Base-by-base conservation (phyloP, 2,888 invertebrate genomes). In the Oxyteleia sp. region DNA sequence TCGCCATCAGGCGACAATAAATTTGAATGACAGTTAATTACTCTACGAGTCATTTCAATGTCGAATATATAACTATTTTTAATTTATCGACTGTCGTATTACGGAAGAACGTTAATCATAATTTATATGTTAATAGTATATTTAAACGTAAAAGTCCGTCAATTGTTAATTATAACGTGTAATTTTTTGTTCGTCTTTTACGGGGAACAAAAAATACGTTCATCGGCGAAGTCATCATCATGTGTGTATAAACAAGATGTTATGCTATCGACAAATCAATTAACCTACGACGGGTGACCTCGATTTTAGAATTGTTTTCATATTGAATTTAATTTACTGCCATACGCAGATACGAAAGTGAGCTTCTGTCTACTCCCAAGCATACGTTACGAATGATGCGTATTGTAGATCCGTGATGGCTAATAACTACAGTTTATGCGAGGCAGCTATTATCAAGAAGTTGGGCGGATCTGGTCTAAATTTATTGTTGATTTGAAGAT, bases 261-360 rank as follows among this genome's bases (percentile, higher is more conserved):
- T 47, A 38, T 71, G 72, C 63, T 80, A 86, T 85, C 74, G 85
- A 82, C 79, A 83, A 86, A 83, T 83, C 84, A 87, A 86, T 87
- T 86, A 86, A 71, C 76, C 53, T 51, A 69, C 51, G 81, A 86
- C 80, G 81, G 79, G 26, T 84, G 82, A 83, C 78, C 79, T 78
- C 75, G 43, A 85, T 85, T 79, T 85, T 79, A 79, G 69, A 83
- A 79, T 61, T 55, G 49, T 63, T 53, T 68, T 69, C 68, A 68
- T 66, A 83, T 74, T 66, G 13, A 68, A 79, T 68, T 74, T 63
- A 23, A 51, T 74, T 74, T 55, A n/a, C n/a, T n/a, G n/a, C n/a
- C n/a, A n/a, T n/a, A n/a, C n/a, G n/a, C n/a, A n/a, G n/a, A n/a
- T n/a, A n/a, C n/a, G n/a, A n/a, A n/a, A n/a, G n/a, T n/a, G n/a